Conservation (phyloP, 2,113 vertebrate genomes). For the Alethe castanea region DNA sequence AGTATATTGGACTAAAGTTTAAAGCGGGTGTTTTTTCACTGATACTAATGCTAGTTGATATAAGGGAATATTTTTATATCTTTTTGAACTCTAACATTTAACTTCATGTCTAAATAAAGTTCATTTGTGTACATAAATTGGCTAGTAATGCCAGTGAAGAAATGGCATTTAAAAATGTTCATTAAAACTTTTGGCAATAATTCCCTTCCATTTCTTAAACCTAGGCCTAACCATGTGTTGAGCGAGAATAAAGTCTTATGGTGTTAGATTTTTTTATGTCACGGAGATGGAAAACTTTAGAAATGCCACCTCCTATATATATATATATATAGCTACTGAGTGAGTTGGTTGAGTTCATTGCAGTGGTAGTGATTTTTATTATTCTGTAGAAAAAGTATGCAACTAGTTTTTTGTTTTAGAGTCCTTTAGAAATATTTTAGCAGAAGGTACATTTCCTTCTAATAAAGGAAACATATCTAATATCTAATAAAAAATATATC, state of each 20-base stretch:
- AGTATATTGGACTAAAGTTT: neutral
- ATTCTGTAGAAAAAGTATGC: neutral
- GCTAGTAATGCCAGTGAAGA: neutral
- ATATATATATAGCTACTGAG: neutral
- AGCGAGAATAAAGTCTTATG: neutral
- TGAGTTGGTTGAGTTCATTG: neutral
- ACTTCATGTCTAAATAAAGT: neutral
- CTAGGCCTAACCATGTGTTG: neutral
- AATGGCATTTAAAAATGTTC: neutral
- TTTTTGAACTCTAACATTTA: neutral
- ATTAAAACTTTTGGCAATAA: neutral
- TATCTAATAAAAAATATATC: neutral
- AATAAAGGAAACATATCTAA: too few relatives aligned
- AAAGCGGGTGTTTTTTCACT: neutral
- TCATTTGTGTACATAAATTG: neutral
- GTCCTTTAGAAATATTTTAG: neutral
- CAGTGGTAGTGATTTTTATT: neutral
- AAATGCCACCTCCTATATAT: neutral
- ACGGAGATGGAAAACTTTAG: neutral
- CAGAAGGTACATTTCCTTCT: neutral
- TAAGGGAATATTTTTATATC: neutral
- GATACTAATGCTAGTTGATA: neutral
- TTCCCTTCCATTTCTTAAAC: neutral
- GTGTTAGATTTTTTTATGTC: neutral
- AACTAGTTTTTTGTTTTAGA: neutral